These are phyloP conservation scores for Dexiosoma caninum DNA, from an alignment of 2,888 invertebrate genomes.

Conservation along the genomic window DNA sequence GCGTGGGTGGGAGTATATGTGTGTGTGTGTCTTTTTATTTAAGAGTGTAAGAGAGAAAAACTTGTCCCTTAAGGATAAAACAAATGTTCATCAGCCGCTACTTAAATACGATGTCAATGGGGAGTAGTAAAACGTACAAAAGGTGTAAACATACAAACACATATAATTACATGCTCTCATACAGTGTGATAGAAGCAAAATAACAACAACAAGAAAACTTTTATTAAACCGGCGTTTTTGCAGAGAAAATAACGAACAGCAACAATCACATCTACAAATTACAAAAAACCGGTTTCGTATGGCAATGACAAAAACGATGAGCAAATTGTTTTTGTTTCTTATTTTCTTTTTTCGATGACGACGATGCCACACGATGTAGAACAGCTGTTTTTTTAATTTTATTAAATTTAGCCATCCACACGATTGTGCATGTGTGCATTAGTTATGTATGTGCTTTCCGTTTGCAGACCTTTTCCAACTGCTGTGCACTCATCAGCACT, in stretches of 20 bases:
- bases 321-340: neutral
- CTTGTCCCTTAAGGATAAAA: conserved; percentile 34
- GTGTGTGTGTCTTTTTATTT: too few relatives aligned
- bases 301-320: conserved; percentile 12
- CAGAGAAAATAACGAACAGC: conserved; percentile 36
- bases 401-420: conserved; percentile 20
- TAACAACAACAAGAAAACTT: neutral
- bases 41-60: conserved; percentile 16
- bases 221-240: conserved; percentile 49
- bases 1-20: too few relatives aligned
- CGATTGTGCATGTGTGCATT: neutral
- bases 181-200: conserved; percentile 4
- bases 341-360: too few relatives aligned
- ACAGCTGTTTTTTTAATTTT: conserved; percentile 55
- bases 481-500: conserved; percentile 45
- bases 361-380: conserved; percentile 47
- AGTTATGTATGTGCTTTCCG: neutral
- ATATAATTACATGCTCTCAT: neutral
- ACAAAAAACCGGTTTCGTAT: conserved; percentile 28
- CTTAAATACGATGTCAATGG: conserved; percentile 48
- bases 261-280: conserved; percentile 6
- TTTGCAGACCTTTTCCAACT: conserved; percentile 39
- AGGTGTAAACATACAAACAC: conserved; percentile 16
- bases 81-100: conserved; percentile 36
- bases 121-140: conserved; percentile 49